phyloP scores from a whole-genome alignment of 2,888 invertebrate species.

The Phrixothrix hirtus region DNA sequence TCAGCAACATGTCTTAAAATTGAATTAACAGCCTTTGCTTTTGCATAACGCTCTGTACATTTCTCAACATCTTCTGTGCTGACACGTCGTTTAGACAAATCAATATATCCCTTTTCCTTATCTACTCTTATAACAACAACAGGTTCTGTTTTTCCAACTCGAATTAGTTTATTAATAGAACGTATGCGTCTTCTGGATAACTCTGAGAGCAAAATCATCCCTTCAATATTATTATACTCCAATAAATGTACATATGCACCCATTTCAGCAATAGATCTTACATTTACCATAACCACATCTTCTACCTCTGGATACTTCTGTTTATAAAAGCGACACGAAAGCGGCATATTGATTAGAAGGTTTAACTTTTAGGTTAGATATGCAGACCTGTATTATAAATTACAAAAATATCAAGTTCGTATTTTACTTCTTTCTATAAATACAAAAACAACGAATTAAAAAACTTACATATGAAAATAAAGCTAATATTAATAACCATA shows the following conservation, averaged over 20 bases:
- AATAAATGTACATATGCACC: constrained; percentile 97
- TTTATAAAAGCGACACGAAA: constrained; percentile 95
- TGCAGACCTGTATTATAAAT: too few relatives aligned
- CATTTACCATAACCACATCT: constrained; percentile 99
- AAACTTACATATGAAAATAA: too few relatives aligned
- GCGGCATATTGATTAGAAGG: constrained; percentile 77
- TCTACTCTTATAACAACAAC: constrained; percentile 99
- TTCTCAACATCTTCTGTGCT: constrained; percentile 97
- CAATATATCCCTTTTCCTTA: constrained; percentile 99
- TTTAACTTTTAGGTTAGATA: too few relatives aligned
- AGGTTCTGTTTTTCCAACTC: constrained; percentile 98
- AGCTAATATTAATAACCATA: too few relatives aligned
- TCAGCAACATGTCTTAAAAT: constrained; percentile 97
- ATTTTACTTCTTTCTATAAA: too few relatives aligned
- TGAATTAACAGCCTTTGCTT: constrained; percentile 97
- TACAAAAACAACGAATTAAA: too few relatives aligned
- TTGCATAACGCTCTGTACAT: constrained; percentile 97
- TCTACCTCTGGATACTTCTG: constrained; percentile 98
- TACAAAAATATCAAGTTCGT: too few relatives aligned
- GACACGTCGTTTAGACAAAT: constrained; percentile 97
- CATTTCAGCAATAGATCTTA: constrained; percentile 98
- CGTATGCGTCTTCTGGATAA: constrained; percentile 97
- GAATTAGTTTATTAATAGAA: constrained; percentile 98
- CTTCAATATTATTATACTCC: constrained; percentile 99
- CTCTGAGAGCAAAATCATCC: constrained; percentile 98